phyloP scores from a whole-genome alignment of 1,140 invertebrate genomes.

The Drosophila obscura region DNA sequence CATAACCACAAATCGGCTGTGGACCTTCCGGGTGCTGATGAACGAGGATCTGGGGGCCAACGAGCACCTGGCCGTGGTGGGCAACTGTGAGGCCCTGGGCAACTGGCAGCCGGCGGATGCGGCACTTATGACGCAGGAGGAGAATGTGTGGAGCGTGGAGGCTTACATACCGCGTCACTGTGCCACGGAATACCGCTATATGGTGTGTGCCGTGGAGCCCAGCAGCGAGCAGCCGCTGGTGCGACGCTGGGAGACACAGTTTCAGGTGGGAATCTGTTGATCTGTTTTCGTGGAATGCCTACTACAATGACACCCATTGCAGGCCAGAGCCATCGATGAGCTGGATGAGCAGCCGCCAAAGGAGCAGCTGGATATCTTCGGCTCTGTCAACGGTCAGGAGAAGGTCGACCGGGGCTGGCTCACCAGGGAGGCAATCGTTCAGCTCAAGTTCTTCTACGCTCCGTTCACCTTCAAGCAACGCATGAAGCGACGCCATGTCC shows the following conservation, averaged over 20 bases:
- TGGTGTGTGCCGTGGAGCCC: constrained; percentile 87
- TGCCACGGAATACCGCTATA: constrained; percentile 91
- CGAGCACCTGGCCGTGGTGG: constrained; percentile 84
- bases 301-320: constrained; percentile 8
- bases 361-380: constrained; percentile 86
- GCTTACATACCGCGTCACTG: constrained; percentile 87
- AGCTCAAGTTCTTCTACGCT: constrained; percentile 93
- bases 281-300: too few relatives aligned
- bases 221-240: constrained; percentile 87
- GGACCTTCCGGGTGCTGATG: constrained; percentile 84
- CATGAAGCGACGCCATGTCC: constrained; percentile 88
- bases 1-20: constrained; percentile 80
- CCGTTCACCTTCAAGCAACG: constrained; percentile 92
- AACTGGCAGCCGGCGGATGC: constrained; percentile 84
- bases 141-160: constrained; percentile 85
- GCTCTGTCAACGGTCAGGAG: constrained; percentile 85
- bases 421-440: constrained; percentile 92
- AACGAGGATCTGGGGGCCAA: constrained; percentile 60
- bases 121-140: constrained; percentile 76
- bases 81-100: constrained; percentile 84
- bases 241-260: constrained; percentile 93
- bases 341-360: constrained; percentile 66
- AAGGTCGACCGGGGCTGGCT: constrained; percentile 94
- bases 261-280: constrained; percentile 77
- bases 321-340: constrained; percentile 86